A percentile compares a stretch with the other conserved stretches of the same genome.
Evolutionary conservation across 2,113 vertebrate genomes (phyloP).

Genomic region (Triplophysa siluroides): DNA sequence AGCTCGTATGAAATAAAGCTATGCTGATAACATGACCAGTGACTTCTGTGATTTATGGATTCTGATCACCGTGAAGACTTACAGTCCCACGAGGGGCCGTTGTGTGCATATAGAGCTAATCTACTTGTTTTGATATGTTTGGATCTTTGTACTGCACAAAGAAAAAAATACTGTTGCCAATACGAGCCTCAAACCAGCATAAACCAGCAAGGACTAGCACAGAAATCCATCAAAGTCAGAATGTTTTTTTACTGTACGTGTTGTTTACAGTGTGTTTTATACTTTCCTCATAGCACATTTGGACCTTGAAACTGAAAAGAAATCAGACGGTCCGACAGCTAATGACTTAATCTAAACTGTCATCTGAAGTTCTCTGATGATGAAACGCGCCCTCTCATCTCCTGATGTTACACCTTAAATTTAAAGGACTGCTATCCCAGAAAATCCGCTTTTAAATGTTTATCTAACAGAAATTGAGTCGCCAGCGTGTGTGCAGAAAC

Average conservation of each 20-base stretch:
- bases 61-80: conserved; percentile 5
- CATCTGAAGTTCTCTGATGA: background rate
- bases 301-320: background rate
- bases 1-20: conserved; percentile 4
- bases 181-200: background rate
- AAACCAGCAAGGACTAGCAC: background rate
- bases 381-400: conserved; percentile 3
- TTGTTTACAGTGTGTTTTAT: background rate
- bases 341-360: conserved; percentile 16
- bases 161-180: too few species aligned
- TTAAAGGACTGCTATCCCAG: too few species aligned
- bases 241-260: background rate
- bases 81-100: background rate
- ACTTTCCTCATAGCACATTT: background rate
- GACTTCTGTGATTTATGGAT: conserved; percentile 7
- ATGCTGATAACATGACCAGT: background rate
- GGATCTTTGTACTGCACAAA: background rate
- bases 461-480: too few species aligned
- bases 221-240: background rate
- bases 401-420: background rate
- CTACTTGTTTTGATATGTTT: background rate
- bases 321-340: conserved; percentile 3
- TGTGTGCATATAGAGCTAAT: too few species aligned
- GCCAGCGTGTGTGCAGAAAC: too few species aligned
- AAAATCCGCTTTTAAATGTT: too few species aligned